These are phyloP conservation scores for Plestiodon gilberti DNA, from an alignment of 2,113 vertebrate genomes.

Conservation along the genomic window DNA sequence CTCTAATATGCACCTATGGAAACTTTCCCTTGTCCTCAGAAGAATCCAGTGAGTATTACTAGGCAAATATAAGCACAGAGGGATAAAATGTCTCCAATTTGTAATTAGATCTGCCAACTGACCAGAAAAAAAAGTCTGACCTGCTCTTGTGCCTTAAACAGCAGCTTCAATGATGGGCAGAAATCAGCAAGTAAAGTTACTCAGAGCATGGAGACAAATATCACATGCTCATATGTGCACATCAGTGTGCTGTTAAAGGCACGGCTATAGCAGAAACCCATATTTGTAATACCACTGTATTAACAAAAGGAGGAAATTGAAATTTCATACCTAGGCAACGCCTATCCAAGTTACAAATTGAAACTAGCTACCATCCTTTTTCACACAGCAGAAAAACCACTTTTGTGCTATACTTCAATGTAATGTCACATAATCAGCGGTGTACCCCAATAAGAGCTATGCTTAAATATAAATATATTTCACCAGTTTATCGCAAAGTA, in stretches of 20 bases:
- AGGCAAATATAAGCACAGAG: neutral
- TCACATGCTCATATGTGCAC: neutral
- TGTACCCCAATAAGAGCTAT: conserved; percentile 49
- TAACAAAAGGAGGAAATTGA: conserved; percentile 23
- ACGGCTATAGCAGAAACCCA: neutral
- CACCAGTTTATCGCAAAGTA: conserved; percentile 67
- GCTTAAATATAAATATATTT: conserved; percentile 74
- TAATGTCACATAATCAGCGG: conserved; percentile 60
- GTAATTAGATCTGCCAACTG: conserved; percentile 35
- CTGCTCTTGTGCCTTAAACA: conserved; percentile 28
- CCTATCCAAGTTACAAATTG: conserved; percentile 34
- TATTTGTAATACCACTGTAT: neutral
- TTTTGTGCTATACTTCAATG: conserved; percentile 56
- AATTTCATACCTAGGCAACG: conserved; percentile 36
- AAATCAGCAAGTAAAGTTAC: neutral
- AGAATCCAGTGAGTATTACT: neutral
- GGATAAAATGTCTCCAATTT: conserved; percentile 7
- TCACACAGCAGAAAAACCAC: conserved; percentile 55
- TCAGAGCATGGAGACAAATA: neutral
- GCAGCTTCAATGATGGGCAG: neutral
- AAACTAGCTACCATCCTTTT: conserved; percentile 37
- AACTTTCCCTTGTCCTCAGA: conserved; percentile 1
- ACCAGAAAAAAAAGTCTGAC: neutral
- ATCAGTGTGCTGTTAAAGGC: neutral
- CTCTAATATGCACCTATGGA: neutral